Evolutionary conservation across 2,888 invertebrate species (phyloP), one percentile per base, ranked within the genome.

Genomic region (Chesias legatella): DNA sequence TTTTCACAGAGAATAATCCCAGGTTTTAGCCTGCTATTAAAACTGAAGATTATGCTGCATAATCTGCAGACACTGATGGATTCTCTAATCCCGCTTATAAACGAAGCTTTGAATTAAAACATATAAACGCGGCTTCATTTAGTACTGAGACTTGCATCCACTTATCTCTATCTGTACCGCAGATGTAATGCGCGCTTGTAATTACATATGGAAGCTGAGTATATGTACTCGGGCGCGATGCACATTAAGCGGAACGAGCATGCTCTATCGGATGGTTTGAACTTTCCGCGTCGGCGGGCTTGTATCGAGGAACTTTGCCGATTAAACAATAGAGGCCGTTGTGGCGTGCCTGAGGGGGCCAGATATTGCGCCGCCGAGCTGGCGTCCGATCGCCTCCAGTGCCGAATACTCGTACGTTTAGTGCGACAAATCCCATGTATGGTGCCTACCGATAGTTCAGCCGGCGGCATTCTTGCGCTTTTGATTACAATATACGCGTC

Each of bases 231-330:
- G 64, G 60, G 58, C 63, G 56, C 59, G 50, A 56, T 56, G 58
- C 63, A 61, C 74, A 71, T 76, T 74, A 67, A 69, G 62, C 66
- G 71, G 69, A 78, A 72, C 65, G 73, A 70, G 65, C 66, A 63
- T 69, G 70, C 64, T 66, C 71, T 73, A 77, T 76, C 73, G 69
- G 72, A 58, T 61, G 64, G 59, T 65, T 51, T 62, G 69, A 76
- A 79, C 66, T 79, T 78, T 73, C 72, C 68, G 65, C 64, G 60
- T 71, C 71, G 70, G 50, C 65, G 77, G 64, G 60, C 67, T 56
- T 71, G 76, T 77, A 76, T 78, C 73, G 69, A 56, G 74, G 69
- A 79, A 79, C 74, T 78, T 77, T 66, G 64, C 60, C 70, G 73
- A 79, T 80, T 79, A 79, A 77, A 74, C 78, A 75, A 75, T 77